Percentiles rank a stretch among this genome's conserved stretches.
phyloP scores from a whole-genome alignment of 2,797 vertebrate species.

The Geotrypetes seraphini region DNA sequence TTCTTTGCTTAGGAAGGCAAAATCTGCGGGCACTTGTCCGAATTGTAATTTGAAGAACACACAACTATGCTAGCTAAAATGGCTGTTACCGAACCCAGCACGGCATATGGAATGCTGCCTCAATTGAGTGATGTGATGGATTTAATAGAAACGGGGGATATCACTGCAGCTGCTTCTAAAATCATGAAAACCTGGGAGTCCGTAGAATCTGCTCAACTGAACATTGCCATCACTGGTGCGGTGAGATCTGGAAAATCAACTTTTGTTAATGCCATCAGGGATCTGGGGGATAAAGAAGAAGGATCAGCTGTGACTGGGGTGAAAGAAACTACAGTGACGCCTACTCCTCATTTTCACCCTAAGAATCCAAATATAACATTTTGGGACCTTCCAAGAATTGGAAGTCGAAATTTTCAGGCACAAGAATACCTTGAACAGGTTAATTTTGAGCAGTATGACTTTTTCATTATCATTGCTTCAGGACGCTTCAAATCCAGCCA shows the following conservation, averaged over 20 bases:
- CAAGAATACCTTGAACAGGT: constrained; percentile 1
- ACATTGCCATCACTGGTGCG: not conserved
- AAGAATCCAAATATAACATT: constrained; percentile 10
- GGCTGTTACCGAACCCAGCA: too few species aligned
- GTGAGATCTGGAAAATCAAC: not conserved
- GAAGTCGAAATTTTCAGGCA: constrained; percentile 12
- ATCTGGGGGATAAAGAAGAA: not conserved
- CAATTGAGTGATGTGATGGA: too few species aligned
- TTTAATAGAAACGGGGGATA: too few species aligned
- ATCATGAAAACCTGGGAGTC: not conserved
- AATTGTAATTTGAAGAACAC: too few species aligned
- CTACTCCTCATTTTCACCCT: constrained; percentile 13
- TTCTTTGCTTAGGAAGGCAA: too few species aligned
- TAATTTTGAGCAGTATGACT: constrained; percentile 22
- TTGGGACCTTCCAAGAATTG: constrained; percentile 34
- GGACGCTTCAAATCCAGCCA: constrained; percentile 13
- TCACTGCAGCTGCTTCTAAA: too few species aligned
- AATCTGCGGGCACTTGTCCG: too few species aligned
- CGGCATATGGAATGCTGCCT: too few species aligned
- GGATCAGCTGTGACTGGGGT: constrained; percentile 5
- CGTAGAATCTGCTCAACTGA: not conserved
- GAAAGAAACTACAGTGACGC: constrained; percentile 1
- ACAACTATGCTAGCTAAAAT: too few species aligned
- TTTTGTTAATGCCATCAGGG: not conserved
- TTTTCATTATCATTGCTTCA: constrained; percentile 28